Conservation (phyloP, 2,113 vertebrate species). For the Pachyramphus minor region DNA sequence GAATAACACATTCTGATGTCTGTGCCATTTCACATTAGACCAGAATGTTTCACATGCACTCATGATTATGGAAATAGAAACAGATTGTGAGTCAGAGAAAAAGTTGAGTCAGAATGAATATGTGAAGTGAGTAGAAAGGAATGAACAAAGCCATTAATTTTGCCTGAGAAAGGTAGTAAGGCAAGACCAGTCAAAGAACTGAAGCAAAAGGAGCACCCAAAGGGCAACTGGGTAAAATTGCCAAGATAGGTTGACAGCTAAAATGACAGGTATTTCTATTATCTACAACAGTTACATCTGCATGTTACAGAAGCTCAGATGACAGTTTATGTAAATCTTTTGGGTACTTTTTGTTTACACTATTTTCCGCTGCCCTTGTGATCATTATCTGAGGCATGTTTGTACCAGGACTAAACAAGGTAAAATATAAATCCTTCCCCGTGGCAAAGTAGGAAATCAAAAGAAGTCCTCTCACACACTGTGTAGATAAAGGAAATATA, state of each 20-base stretch:
- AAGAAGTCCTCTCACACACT: not conserved
- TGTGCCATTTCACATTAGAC: slow-evolving; percentile 11
- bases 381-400: not conserved
- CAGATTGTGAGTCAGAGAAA: slow-evolving; percentile 54
- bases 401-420: not conserved
- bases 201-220: not conserved
- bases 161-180: not conserved
- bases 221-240: not conserved
- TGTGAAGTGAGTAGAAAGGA: slow-evolving; percentile 45
- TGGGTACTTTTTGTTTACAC: not conserved
- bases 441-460: not conserved
- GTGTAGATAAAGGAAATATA: not conserved
- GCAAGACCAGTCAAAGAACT: not conserved
- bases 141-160: not conserved
- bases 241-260: not conserved
- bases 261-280: not conserved
- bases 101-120: slow-evolving; percentile 52
- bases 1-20: slow-evolving; percentile 43
- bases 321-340: not conserved
- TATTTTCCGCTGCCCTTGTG: not conserved
- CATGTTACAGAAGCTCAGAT: not conserved
- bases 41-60: not conserved
- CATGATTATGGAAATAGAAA: slow-evolving; percentile 34
- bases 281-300: not conserved
- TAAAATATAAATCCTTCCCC: not conserved